A percentile compares a stretch with the other conserved stretches of the same genome.
Evolutionary conservation across 2,113 vertebrate species (phyloP).

Genomic region (Pteropus alecto): DNA sequence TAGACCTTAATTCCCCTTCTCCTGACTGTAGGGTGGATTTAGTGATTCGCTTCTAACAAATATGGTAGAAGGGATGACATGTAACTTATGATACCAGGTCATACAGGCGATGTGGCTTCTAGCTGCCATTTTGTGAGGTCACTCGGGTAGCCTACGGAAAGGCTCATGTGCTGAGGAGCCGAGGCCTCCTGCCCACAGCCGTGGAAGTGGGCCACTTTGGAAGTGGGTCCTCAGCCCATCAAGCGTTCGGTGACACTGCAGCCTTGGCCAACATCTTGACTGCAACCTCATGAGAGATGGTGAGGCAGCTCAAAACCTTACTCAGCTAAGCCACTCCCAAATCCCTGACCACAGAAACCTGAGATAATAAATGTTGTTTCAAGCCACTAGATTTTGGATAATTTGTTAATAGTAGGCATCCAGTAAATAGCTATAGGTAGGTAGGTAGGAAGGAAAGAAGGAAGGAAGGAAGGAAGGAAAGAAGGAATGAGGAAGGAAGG

Average conservation of each 20-base stretch:
- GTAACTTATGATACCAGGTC: neutral
- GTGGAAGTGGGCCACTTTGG: fast-evolving
- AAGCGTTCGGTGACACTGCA: neutral
- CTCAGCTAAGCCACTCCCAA: neutral
- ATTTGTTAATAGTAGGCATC: neutral
- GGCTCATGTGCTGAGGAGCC: neutral
- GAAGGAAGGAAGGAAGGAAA: neutral
- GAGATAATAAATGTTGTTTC: neutral
- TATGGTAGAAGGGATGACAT: fast-evolving
- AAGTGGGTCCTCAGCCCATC: neutral
- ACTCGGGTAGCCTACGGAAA: neutral
- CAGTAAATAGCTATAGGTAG: neutral
- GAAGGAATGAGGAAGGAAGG: neutral
- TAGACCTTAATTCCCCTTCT: neutral
- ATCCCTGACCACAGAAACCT: neutral
- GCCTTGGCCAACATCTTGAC: neutral
- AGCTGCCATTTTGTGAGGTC: fast-evolving
- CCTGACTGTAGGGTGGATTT: neutral
- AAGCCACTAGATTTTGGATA: neutral
- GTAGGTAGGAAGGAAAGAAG: neutral
- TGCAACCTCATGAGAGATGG: neutral
- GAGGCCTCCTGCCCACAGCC: neutral
- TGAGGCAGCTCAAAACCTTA: neutral
- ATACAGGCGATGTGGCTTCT: neutral
- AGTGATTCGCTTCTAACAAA: neutral